Percentiles rank a stretch among this genome's conserved stretches.
Evolutionary conservation across 2,797 vertebrate species (phyloP).

Genomic region (Parotocinclus haroldoi): DNA sequence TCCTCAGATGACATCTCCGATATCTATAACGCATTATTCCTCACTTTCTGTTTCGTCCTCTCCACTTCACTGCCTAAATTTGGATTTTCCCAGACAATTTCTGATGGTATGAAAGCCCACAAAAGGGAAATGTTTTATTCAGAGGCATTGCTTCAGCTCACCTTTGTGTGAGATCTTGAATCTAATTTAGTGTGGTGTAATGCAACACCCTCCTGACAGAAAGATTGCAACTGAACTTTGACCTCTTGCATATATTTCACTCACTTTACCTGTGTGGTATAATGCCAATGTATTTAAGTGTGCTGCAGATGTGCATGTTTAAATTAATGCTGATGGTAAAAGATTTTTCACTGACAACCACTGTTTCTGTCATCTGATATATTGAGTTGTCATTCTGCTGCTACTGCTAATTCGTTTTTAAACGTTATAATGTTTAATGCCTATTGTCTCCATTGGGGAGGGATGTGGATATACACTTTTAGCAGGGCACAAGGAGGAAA

Average conservation of each 20-base stretch:
- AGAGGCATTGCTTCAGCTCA: constrained; percentile 36
- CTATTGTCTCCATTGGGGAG: too few relatives aligned
- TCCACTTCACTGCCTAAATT: constrained; percentile 28
- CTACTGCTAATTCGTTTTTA: too few relatives aligned
- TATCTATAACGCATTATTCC: constrained; percentile 38
- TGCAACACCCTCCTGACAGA: constrained; percentile 48
- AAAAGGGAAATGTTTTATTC: constrained; percentile 53
- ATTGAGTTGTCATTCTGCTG: too few relatives aligned
- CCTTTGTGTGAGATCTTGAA: constrained; percentile 47
- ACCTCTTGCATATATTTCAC: constrained; percentile 41
- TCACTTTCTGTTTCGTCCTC: constrained; percentile 26
- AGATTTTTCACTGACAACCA: too few relatives aligned
- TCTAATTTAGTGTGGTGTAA: constrained; percentile 47
- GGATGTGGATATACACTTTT: too few relatives aligned
- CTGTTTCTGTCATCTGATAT: too few relatives aligned
- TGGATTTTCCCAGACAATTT: constrained; percentile 38
- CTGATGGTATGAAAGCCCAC: constrained; percentile 28
- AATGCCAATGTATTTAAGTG: constrained; percentile 13
- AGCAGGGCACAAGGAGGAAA: too few relatives aligned
- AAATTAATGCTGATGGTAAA: too few relatives aligned
- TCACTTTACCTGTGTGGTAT: constrained; percentile 15
- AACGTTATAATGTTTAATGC: too few relatives aligned
- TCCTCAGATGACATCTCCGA: constrained; percentile 40
- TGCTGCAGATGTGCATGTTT: too few relatives aligned
- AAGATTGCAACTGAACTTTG: constrained; percentile 44